Percentiles rank a stretch among this genome's conserved stretches.
phyloP scores from a whole-genome alignment of 2,888 invertebrate genomes.

The Rambutsinella grinnellia region DNA sequence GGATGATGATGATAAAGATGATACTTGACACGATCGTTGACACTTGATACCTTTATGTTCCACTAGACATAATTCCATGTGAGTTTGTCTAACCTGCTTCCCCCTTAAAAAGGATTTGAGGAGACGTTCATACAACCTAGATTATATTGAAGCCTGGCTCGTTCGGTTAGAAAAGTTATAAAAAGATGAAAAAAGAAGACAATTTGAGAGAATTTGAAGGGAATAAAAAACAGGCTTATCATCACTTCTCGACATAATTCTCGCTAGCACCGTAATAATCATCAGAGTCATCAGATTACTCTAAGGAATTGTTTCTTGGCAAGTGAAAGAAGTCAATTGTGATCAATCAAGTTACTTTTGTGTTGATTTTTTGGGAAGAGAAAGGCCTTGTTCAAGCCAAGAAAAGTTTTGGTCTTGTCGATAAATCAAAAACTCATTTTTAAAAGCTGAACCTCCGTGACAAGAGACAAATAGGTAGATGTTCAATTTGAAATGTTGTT shows the following conservation, averaged over 20 bases:
- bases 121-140: too few species aligned
- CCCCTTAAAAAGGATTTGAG: too few species aligned
- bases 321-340: conserved; percentile 15
- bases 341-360: conserved; percentile 34
- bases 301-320: conserved; percentile 28
- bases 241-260: background rate
- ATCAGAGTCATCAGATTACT: conserved; percentile 35
- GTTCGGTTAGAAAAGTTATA: too few species aligned
- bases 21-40: conserved; percentile 52
- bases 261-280: conserved; percentile 4
- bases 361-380: too few species aligned
- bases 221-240: too few species aligned
- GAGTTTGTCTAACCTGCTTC: background rate
- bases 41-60: conserved; percentile 36
- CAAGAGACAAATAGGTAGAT: conserved; percentile 17
- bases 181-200: too few species aligned
- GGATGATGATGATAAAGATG: conserved; percentile 45
- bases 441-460: conserved; percentile 1
- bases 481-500: conserved; percentile 2
- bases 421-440: conserved; percentile 28
- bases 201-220: too few species aligned
- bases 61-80: conserved; percentile 4
- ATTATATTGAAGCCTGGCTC: too few species aligned
- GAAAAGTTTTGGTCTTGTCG: background rate
- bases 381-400: too few species aligned